Conservation (phyloP, 1,140 invertebrate species). For the Delia radicum region DNA sequence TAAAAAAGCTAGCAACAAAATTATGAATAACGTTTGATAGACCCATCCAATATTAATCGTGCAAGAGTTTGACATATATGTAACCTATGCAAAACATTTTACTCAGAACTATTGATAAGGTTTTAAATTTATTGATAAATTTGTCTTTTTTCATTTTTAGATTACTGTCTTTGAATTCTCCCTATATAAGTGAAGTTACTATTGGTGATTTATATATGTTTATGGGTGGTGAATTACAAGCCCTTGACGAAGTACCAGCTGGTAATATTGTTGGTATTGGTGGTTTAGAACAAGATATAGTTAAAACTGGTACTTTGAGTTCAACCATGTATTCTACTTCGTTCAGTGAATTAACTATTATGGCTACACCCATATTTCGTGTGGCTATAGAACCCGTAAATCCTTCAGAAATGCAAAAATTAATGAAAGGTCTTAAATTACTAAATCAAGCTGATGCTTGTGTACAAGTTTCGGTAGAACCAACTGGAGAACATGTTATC, state of each 20-base stretch:
- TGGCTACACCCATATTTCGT: conserved; percentile 85
- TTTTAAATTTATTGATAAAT: not conserved
- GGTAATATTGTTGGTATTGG: conserved; percentile 91
- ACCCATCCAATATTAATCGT: too few species aligned
- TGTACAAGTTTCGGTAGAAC: conserved; percentile 86
- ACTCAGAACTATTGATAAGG: too few species aligned
- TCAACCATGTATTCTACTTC: conserved; percentile 81
- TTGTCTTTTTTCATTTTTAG: not conserved
- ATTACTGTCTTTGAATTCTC: conserved; percentile 41
- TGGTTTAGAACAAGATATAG: conserved; percentile 79
- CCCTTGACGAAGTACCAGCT: conserved; percentile 75
- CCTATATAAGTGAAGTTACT: conserved; percentile 62
- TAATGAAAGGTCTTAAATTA: conserved; percentile 69
- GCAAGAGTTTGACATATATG: too few species aligned
- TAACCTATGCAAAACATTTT: too few species aligned
- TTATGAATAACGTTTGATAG: too few species aligned
- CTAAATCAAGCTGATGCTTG: conserved; percentile 78
- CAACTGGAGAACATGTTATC: conserved; percentile 95
- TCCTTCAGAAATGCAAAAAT: conserved; percentile 74
- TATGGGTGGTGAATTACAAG: conserved; percentile 90
- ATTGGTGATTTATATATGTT: conserved; percentile 82
- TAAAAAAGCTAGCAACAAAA: too few species aligned
- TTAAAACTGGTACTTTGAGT: conserved; percentile 92
- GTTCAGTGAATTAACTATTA: conserved; percentile 80
- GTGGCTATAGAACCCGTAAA: conserved; percentile 92